Conservation (phyloP, 2,797 vertebrate species). For the Corythornis leucogaster region DNA sequence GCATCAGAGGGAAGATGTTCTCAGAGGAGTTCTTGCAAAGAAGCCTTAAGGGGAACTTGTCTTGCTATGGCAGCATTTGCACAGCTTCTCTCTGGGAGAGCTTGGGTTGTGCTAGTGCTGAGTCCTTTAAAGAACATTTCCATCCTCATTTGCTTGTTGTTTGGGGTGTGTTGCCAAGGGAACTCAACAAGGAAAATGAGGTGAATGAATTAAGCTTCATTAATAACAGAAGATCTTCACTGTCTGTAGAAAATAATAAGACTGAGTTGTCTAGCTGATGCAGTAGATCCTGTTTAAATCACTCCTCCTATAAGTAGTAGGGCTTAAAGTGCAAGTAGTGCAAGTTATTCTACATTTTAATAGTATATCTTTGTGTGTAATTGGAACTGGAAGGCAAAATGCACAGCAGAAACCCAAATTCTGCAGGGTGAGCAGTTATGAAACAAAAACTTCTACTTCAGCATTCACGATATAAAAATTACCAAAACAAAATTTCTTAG, state of each 20-base stretch:
- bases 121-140: not conserved
- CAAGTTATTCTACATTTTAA: slow-evolving; percentile 3
- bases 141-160: not conserved
- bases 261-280: not conserved
- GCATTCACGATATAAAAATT: not conserved
- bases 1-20: not conserved
- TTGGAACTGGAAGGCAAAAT: slow-evolving; percentile 6
- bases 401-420: not conserved
- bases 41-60: not conserved
- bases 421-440: not conserved
- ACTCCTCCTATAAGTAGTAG: not conserved
- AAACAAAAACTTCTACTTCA: not conserved
- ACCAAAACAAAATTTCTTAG: not conserved
- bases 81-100: not conserved
- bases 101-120: not conserved
- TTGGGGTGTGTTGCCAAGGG: not conserved
- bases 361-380: not conserved
- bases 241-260: not conserved
- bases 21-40: not conserved
- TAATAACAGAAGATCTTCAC: not conserved
- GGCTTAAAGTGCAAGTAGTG: not conserved
- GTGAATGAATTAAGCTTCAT: not conserved
- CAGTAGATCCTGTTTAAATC: not conserved
- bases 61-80: not conserved
- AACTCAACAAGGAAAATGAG: not conserved